These are phyloP conservation scores for Galerucella pusilla DNA, from an alignment of 2,888 invertebrate genomes.

Conservation along the genomic window DNA sequence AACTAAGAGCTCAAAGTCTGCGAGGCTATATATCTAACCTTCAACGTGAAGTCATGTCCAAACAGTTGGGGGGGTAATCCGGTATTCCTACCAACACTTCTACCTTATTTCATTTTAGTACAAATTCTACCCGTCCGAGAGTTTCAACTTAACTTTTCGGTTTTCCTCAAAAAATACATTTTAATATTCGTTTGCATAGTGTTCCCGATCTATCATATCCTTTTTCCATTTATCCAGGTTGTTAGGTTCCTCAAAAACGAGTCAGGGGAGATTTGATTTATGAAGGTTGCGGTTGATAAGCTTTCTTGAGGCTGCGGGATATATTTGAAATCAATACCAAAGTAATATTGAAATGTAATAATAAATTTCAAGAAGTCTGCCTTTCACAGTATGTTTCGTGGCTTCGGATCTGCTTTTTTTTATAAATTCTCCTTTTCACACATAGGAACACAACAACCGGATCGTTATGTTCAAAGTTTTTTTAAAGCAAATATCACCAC, in stretches of 20 bases:
- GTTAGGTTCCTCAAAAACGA: background rate
- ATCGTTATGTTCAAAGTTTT: no score
- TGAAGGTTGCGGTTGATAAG: background rate
- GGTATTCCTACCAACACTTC: background rate
- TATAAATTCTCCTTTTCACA: no score
- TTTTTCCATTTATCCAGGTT: conserved; percentile 10
- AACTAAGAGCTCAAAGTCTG: no score
- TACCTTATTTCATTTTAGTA: background rate
- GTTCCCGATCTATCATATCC: background rate
- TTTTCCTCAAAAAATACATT: background rate
- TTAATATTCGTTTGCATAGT: conserved; percentile 8
- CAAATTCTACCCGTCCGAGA: background rate
- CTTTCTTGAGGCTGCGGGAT: background rate
- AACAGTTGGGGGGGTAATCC: no score
- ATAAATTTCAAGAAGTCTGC: background rate
- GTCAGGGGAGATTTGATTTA: background rate
- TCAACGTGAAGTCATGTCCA: no score
- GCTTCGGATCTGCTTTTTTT: no score
- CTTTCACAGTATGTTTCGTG: background rate
- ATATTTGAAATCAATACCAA: background rate
- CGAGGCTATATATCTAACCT: no score
- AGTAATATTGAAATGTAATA: no score
- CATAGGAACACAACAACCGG: no score
- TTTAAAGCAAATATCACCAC: no score
- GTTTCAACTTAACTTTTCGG: background rate